Evolutionary conservation across 1,140 invertebrate genomes (phyloP).

Genomic region (Cyclargus thomasi): DNA sequence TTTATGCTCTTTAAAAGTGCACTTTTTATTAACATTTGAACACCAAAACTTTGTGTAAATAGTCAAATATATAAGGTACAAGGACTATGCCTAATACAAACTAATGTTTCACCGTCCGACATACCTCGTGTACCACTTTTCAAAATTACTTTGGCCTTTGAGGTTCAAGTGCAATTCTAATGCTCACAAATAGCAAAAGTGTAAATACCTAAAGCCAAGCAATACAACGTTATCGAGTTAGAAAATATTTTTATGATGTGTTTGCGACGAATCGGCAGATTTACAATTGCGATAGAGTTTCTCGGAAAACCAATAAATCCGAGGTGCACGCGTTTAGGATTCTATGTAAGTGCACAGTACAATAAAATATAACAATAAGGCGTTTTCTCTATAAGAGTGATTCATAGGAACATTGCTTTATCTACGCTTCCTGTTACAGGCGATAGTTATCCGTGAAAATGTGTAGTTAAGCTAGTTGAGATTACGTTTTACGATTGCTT

Average conservation of each 20-base stretch:
- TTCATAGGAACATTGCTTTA: constrained; percentile 15
- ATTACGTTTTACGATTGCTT: too few species aligned
- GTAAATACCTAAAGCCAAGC: neutral
- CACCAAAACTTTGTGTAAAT: too few species aligned
- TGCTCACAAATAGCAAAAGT: neutral
- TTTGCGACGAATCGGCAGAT: neutral
- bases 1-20: too few species aligned
- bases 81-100: too few species aligned
- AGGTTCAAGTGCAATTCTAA: too few species aligned
- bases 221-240: neutral
- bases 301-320: neutral
- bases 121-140: too few species aligned
- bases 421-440: constrained; percentile 27
- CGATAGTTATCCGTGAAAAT: neutral
- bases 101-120: too few species aligned
- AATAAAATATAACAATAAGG: neutral
- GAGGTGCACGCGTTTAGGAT: neutral
- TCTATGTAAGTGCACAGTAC: constrained; percentile 1
- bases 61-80: too few species aligned
- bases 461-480: too few species aligned
- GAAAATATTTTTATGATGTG: neutral
- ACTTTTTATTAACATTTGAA: too few species aligned
- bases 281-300: neutral
- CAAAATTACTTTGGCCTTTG: too few species aligned
- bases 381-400: constrained; percentile 8